phyloP scores from a whole-genome alignment of 2,797 vertebrate genomes.

The Tapera naevia region DNA sequence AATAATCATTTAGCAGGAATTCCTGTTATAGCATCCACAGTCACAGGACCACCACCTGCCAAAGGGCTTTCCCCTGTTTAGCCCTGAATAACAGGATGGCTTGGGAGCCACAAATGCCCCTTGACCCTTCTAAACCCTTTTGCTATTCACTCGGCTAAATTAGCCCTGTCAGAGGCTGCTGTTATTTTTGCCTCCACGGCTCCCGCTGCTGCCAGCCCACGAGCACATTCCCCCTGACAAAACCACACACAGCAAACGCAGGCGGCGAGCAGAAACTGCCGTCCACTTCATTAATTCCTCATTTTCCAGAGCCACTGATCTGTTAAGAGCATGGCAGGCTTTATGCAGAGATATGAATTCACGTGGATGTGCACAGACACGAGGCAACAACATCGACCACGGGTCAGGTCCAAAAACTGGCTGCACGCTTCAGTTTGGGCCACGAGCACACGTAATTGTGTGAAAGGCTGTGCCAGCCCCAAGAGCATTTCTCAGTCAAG shows the following conservation, averaged over 20 bases:
- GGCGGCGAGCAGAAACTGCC: constrained; percentile 80
- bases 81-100: constrained; percentile 46
- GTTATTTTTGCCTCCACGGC: constrained; percentile 29
- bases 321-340: constrained; percentile 80
- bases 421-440: constrained; percentile 63
- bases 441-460: constrained; percentile 22
- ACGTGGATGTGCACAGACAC: constrained; percentile 77
- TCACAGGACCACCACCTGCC: neutral
- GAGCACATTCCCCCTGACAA: constrained; percentile 58
- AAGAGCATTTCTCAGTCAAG: constrained; percentile 34
- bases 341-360: constrained; percentile 82
- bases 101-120: constrained; percentile 76
- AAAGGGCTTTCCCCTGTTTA: constrained; percentile 48
- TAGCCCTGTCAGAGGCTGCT: constrained; percentile 73
- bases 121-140: constrained; percentile 80
- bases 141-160: constrained; percentile 78
- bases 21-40: neutral
- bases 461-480: constrained; percentile 6
- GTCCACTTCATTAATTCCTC: constrained; percentile 76
- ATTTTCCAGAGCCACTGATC: constrained; percentile 84
- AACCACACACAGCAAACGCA: constrained; percentile 79
- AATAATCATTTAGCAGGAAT: neutral
- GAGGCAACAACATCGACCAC: constrained; percentile 71
- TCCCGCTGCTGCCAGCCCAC: constrained; percentile 64
- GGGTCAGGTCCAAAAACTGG: constrained; percentile 78